phyloP scores from a whole-genome alignment of 2,888 invertebrate species.

The Philonicus albiceps region DNA sequence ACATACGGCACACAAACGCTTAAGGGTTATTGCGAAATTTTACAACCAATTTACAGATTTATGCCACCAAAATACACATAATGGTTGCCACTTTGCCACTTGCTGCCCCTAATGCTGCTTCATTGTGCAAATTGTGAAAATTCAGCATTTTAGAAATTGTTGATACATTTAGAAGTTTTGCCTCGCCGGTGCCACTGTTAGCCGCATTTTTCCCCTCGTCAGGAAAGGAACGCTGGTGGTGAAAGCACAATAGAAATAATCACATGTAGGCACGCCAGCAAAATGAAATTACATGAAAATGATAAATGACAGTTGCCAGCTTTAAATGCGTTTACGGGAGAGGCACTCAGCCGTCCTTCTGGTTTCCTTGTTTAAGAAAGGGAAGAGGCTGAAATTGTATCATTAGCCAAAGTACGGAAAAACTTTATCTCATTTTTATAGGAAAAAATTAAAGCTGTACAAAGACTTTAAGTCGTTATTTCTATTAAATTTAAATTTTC shows the following conservation, averaged over 20 bases:
- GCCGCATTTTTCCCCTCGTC: not conserved
- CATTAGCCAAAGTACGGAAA: not conserved
- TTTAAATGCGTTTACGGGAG: not conserved
- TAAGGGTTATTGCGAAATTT: slow-evolving; percentile 3
- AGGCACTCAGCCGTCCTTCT: not conserved
- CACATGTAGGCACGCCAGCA: slow-evolving; percentile 9
- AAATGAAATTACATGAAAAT: slow-evolving; percentile 33
- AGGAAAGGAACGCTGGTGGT: not conserved
- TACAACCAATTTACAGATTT: slow-evolving; percentile 31
- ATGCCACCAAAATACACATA: not conserved
- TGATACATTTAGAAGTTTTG: not conserved
- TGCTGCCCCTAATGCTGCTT: not conserved
- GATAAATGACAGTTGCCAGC: slow-evolving; percentile 18
- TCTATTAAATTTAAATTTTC: not conserved
- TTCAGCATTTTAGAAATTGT: not conserved
- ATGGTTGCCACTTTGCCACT: not conserved
- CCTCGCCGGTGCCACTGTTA: not conserved
- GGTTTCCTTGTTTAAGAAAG: not conserved
- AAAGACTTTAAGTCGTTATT: not conserved
- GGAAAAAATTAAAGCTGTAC: not conserved
- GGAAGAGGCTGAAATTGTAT: not conserved
- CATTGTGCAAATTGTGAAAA: not conserved
- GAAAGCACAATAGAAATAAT: not conserved
- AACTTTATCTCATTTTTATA: not conserved
- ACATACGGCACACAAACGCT: not conserved